A percentile compares a stretch with the other conserved stretches of the same genome.
Evolutionary conservation across 2,113 vertebrate genomes (phyloP).

Genomic region (Puntigrus tetrazona): DNA sequence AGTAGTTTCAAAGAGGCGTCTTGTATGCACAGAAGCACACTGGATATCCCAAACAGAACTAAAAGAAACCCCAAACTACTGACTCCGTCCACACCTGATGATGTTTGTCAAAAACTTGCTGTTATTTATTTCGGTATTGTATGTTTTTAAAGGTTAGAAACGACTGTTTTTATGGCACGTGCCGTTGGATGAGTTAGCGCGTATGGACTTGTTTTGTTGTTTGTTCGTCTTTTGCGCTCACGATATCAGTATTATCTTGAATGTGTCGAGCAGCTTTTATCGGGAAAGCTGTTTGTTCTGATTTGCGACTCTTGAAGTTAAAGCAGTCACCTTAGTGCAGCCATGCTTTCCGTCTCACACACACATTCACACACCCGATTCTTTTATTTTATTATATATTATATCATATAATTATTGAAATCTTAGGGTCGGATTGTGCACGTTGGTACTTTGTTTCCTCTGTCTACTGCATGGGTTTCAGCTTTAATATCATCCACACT

Average conservation of each 20-base stretch:
- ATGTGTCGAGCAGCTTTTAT: slow-evolving; percentile 24
- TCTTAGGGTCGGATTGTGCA: not conserved
- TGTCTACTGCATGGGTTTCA: not conserved
- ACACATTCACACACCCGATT: not conserved
- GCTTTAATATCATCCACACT: not conserved
- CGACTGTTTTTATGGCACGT: slow-evolving; percentile 21
- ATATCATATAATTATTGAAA: not conserved
- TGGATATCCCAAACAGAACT: slow-evolving; percentile 58
- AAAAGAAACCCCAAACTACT: slow-evolving; percentile 18
- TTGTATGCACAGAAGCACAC: slow-evolving; percentile 64
- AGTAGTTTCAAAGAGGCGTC: slow-evolving; percentile 15
- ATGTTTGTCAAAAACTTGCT: slow-evolving; percentile 41
- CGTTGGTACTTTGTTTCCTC: not conserved
- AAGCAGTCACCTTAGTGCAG: not conserved
- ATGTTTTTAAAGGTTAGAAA: slow-evolving; percentile 39
- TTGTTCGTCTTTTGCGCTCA: not conserved
- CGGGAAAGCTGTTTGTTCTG: slow-evolving; percentile 19
- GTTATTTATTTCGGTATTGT: slow-evolving; percentile 68
- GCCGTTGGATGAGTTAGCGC: not conserved
- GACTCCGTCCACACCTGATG: slow-evolving; percentile 36
- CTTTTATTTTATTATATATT: not conserved
- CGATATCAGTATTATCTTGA: slow-evolving; percentile 28
- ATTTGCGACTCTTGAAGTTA: not conserved
- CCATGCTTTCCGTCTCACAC: not conserved
- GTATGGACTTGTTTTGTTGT: not conserved